These are phyloP conservation scores for Smutsia gigantea DNA, from an alignment of 2,797 vertebrate genomes.

Conservation along the genomic window DNA sequence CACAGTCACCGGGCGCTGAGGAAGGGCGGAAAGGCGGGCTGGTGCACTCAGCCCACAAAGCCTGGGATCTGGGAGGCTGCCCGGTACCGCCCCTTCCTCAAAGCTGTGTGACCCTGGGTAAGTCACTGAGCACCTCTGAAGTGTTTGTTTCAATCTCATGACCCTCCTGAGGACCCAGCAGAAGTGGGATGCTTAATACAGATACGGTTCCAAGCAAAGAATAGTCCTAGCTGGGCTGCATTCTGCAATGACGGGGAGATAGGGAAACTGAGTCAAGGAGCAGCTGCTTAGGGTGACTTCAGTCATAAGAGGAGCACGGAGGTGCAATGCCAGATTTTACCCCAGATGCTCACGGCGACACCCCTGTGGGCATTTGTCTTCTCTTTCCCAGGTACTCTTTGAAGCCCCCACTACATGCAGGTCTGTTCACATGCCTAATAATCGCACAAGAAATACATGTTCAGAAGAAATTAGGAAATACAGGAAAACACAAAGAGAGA, in stretches of 20 bases:
- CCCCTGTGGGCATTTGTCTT: accelerated
- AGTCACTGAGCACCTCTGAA: not conserved
- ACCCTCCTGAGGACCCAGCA: not conserved
- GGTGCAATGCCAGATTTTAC: accelerated
- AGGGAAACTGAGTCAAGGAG: not conserved
- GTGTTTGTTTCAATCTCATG: accelerated
- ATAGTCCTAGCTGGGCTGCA: not conserved
- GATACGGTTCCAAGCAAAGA: not conserved
- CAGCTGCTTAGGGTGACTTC: not conserved
- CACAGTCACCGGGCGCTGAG: not conserved
- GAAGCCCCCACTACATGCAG: not conserved
- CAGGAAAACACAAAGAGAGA: not conserved
- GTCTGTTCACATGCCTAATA: not conserved
- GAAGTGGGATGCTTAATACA: no score
- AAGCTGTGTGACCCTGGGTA: not conserved
- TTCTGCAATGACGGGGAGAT: not conserved
- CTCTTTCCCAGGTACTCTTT: not conserved
- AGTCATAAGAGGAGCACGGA: not conserved
- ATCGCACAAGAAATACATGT: not conserved
- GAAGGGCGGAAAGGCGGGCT: not conserved
- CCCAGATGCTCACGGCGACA: accelerated
- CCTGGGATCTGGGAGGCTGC: not conserved
- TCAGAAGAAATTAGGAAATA: not conserved
- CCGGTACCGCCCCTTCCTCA: not conserved
- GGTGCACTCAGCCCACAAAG: accelerated